Conservation (phyloP, 2,797 vertebrate genomes). For the Ciconia nigra region DNA sequence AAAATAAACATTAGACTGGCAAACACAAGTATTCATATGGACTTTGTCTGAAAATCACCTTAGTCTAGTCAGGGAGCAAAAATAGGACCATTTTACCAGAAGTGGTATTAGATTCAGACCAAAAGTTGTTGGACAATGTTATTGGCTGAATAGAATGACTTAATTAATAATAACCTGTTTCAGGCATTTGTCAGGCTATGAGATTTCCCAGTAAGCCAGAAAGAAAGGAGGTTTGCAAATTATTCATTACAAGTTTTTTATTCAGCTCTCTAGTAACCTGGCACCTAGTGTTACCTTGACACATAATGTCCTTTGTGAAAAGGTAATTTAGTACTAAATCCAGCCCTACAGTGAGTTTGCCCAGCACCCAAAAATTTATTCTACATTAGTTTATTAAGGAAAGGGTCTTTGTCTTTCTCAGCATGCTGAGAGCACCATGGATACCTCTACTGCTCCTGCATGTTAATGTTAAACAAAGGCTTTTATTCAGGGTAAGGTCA, state of each 20-base stretch:
- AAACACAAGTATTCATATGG: neutral
- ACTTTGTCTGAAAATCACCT: neutral
- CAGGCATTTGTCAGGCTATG: neutral
- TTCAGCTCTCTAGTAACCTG: neutral
- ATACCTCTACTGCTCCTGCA: neutral
- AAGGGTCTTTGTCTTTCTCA: neutral
- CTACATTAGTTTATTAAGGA: neutral
- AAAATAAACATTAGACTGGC: neutral
- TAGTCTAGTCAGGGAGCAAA: neutral
- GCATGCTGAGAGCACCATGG: rapidly evolving
- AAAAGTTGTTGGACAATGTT: neutral
- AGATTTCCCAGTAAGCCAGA: neutral
- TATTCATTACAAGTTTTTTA: neutral
- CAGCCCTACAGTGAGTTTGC: neutral
- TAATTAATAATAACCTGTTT: neutral
- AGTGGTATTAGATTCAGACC: neutral
- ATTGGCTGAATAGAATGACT: neutral
- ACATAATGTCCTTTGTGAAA: neutral
- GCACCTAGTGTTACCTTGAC: neutral
- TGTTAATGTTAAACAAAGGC: neutral
- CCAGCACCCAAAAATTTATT: neutral
- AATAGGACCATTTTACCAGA: neutral
- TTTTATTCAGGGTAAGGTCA: neutral
- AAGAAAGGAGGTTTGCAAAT: neutral
- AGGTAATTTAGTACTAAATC: neutral